Evolutionary conservation across 2,888 invertebrate species (phyloP), one percentile per base, ranked within the genome.

Genomic region (Biston betularia): DNA sequence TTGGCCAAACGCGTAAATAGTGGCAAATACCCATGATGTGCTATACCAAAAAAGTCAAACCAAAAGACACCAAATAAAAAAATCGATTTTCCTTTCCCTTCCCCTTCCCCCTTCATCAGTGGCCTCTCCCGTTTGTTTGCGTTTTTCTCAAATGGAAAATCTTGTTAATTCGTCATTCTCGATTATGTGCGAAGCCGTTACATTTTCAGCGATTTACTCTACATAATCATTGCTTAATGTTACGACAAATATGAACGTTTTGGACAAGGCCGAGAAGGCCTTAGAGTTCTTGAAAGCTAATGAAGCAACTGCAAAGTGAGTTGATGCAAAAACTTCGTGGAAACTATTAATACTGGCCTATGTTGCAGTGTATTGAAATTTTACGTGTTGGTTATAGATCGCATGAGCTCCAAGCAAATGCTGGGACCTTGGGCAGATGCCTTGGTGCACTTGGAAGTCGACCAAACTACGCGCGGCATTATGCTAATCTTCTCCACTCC

Each of bases 211-310:
- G 52, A 65, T 72, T 35, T 38, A 9, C 6, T 8, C 38, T 6
- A 38, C 35, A 8, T 45, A 34, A 72, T 65, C 14, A 66, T 67
- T 54, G 77, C 80, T 76, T 87, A 74, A 85, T 65, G 65, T 65
- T 10, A 62, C 33, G 50, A 38, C 68, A 84, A 80, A 72, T 72
- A 94, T 94, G 94, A 93, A 92, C 74, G 87, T 93, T 42, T 76
- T 93, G 54, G 94, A 94, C 65, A 94, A 93, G 79, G 93, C 94
- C 58, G 92, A 94, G 74, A 94, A 93, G 78, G 89, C 93, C 42
- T 83, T 94, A 52, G 92, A 93, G 79, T 90, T 86, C 72, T 79
- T 94, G 34, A 92, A 90, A 86, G 85, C 84, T 59, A 86, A 83
- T 60, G 90, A 93, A 78, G 85, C 83, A 69, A 83, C 85, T 48